Evolutionary conservation across 1,140 invertebrate genomes (phyloP), one percentile per base, ranked within the genome.

Genomic region (Palaemon carinicauda): DNA sequence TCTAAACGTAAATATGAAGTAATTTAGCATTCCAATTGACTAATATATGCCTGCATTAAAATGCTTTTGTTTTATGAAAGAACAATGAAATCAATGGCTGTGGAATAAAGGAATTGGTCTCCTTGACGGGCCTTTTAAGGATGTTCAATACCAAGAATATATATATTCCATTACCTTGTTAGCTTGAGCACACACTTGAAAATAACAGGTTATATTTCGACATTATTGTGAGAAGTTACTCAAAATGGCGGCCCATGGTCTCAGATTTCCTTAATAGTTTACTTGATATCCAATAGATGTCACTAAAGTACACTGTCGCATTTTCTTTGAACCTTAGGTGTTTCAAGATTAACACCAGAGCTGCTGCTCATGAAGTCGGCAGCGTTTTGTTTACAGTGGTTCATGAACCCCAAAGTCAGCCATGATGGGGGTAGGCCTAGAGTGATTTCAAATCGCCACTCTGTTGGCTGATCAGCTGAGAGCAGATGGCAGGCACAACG

Each of bases 341-440:
- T 41, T 27, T 27, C 60, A n/a, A 27, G 65, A 73, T 14, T 31
- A 33, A 24, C 65, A 52, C 33, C 83, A n/a, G 33, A 41, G 41
- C 41, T 5, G 50, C 56, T 73, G 33, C 21, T 3, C 19, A 51
- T 86, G 84, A 10, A 86, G 84, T 86, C 84, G 84, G 84, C 84
- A 53, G 84, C 69, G 84, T 71, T 74, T 80, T 86, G 84, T 86
- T 86, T 86, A 86, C 84, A n/a, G 73, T 21, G 51, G 54, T 80
- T 29, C 84, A 52, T 54, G 84, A 86, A 69, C 84, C 84, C 84
- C 84, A 80, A 51, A 41, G 77, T 79, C 84, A 86, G 84, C 84
- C 84, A 86, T 86, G 84, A 71, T 86, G 77, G 77, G 77, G 84
- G 84, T 86, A 86, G 84, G 84, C 84, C 84, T 86, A 86, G 84